These are phyloP conservation scores for Argyrosomus japonicus DNA, from an alignment of 2,113 vertebrate genomes.

Conservation along the genomic window DNA sequence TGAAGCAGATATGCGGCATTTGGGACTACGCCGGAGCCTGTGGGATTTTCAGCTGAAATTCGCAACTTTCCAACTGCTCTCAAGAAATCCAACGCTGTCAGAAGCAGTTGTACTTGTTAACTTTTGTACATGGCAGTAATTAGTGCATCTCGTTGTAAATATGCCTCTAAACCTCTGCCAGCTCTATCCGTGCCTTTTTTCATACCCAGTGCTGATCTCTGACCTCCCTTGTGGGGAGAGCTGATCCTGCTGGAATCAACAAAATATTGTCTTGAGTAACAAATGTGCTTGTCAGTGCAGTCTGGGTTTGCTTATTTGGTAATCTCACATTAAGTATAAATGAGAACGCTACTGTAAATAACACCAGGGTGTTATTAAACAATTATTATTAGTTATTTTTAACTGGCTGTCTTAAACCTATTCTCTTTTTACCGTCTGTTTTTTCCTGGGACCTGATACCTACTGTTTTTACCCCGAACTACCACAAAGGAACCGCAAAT, in stretches of 20 bases:
- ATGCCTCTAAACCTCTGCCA: not conserved
- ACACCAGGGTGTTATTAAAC: not conserved
- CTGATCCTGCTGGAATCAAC: not conserved
- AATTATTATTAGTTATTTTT: not conserved
- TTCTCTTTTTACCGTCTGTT: not conserved
- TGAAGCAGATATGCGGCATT: not conserved
- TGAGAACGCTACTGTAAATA: not conserved
- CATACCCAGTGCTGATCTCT: not conserved
- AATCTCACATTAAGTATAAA: not conserved
- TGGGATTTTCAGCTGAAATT: not conserved
- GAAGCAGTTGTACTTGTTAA: not conserved
- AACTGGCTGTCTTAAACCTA: not conserved
- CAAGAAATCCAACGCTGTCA: not conserved
- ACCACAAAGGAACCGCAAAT: not conserved
- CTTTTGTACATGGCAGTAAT: not conserved
- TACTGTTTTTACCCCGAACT: too few relatives aligned
- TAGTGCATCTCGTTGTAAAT: not conserved
- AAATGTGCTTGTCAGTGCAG: conserved; percentile 3
- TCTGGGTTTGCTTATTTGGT: not conserved
- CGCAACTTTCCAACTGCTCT: not conserved
- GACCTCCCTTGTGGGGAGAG: not conserved
- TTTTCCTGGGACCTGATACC: too few relatives aligned
- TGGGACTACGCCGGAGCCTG: not conserved
- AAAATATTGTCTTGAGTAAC: not conserved
- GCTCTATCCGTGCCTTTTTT: not conserved